Evolutionary conservation across 2,113 vertebrate species (phyloP), one percentile per base, ranked within the genome.

Genomic region (Aspidoscelis tigris): DNA sequence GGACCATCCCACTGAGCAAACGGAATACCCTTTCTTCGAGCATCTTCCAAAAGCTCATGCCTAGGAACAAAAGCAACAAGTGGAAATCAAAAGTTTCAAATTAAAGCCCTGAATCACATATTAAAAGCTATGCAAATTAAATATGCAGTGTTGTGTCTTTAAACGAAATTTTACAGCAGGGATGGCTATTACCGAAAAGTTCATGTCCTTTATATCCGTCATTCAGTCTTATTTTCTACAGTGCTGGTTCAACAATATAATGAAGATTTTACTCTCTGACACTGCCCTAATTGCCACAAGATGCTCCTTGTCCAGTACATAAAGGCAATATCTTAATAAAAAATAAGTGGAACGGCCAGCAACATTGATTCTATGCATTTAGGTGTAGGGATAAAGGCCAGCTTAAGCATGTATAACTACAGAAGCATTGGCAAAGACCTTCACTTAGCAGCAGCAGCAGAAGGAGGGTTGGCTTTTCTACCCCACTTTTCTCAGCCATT

Each of bases 1-100:
- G 98, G 97, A 18, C 98, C 98, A 0, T 99, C 98, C 98, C 98
- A 99, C 76, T 99, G 98, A 84, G 98, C 98, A 91, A 99, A 99
- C 2, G 98, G 97, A 91, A 96, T 95, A 1, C 98, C 98, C 95
- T 96, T 98, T 92, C 98, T 97, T 86, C 98, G 96, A 58, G 98
- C 98, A 8, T 98, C 98, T 95, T 99, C 98, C 89, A 99, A 92
- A 82, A 99, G 97, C 85, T 99, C 98, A 0, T 99, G 98, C 90
- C 98, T 99, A 81, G n/a, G 20, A 68, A 83, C 58, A 89, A 81
- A 14, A 91, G 68, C 76, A 84, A 70, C 50, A 91, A 9, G 79
- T 33, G 33, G 70, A 72, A 72, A 72, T 18, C 14, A 41, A 41
- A 71, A 41, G 0, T 11, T 18, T 14, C 14, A 39, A 39, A 71